These are phyloP conservation scores for Speoplatyrhinus poulsoni DNA, from an alignment of 2,113 vertebrate species.

Conservation along the genomic window DNA sequence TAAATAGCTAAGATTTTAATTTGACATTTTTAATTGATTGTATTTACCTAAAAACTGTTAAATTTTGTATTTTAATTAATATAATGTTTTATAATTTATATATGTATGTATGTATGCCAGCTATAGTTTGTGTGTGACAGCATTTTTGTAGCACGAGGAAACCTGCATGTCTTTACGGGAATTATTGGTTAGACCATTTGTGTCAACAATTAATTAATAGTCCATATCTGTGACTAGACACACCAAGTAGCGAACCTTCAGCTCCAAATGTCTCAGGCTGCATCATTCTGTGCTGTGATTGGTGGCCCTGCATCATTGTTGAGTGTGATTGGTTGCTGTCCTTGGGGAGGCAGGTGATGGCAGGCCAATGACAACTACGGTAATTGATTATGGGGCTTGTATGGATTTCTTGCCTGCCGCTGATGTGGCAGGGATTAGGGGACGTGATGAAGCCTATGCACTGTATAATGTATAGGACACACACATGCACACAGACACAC, in stretches of 20 bases:
- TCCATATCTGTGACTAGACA: not conserved
- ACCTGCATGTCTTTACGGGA: too few relatives aligned
- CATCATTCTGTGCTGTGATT: slow-evolving; percentile 17
- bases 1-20: too few relatives aligned
- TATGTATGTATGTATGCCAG: too few relatives aligned
- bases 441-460: slow-evolving; percentile 17
- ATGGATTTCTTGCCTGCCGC: slow-evolving; percentile 61
- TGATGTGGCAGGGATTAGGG: slow-evolving; percentile 58
- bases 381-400: slow-evolving; percentile 66
- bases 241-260: not conserved
- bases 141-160: too few relatives aligned
- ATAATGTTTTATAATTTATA: too few relatives aligned
- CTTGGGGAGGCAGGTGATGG: slow-evolving; percentile 47
- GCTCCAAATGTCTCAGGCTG: slow-evolving; percentile 32
- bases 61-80: too few relatives aligned
- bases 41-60: too few relatives aligned
- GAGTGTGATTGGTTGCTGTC: slow-evolving; percentile 52
- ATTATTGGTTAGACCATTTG: too few relatives aligned
- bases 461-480: slow-evolving; percentile 22
- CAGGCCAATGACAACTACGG: slow-evolving; percentile 52
- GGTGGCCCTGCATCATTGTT: slow-evolving; percentile 36
- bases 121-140: too few relatives aligned
- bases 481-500: not conserved
- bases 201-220: not conserved
- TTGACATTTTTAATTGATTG: too few relatives aligned